Evolutionary conservation across 2,888 invertebrate genomes (phyloP).

Genomic region (Euclidia mi): DNA sequence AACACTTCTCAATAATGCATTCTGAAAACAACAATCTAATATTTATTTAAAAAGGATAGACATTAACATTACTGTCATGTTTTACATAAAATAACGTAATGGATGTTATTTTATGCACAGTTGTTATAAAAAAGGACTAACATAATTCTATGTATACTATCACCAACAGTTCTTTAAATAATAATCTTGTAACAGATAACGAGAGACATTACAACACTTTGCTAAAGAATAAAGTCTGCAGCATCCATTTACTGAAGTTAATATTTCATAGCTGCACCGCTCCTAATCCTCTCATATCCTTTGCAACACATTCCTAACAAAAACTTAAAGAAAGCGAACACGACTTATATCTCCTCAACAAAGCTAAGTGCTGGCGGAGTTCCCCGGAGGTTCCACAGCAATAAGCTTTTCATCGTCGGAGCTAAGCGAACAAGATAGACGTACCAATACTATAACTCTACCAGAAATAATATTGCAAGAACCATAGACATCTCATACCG

Average conservation of each 20-base stretch:
- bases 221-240: background rate
- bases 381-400: constrained; percentile 55
- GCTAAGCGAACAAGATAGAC: constrained; percentile 48
- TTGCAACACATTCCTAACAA: constrained; percentile 33
- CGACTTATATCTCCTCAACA: constrained; percentile 55
- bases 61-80: too few relatives aligned
- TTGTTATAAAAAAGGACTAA: too few relatives aligned
- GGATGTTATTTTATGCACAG: too few relatives aligned
- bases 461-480: constrained; percentile 12
- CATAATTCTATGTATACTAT: too few relatives aligned
- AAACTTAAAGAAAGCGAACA: constrained; percentile 42
- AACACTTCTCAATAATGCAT: too few relatives aligned
- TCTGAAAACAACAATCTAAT: too few relatives aligned
- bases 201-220: background rate
- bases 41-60: too few relatives aligned
- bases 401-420: constrained; percentile 63
- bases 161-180: too few relatives aligned
- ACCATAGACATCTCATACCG: constrained; percentile 4
- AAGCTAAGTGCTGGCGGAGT: constrained; percentile 63
- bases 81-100: too few relatives aligned
- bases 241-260: constrained; percentile 14
- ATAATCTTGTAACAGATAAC: background rate
- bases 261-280: constrained; percentile 29
- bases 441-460: constrained; percentile 17
- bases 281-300: constrained; percentile 34